These are phyloP conservation scores for Drosophila mettleri DNA, from an alignment of 2,888 invertebrate species.

Conservation along the genomic window DNA sequence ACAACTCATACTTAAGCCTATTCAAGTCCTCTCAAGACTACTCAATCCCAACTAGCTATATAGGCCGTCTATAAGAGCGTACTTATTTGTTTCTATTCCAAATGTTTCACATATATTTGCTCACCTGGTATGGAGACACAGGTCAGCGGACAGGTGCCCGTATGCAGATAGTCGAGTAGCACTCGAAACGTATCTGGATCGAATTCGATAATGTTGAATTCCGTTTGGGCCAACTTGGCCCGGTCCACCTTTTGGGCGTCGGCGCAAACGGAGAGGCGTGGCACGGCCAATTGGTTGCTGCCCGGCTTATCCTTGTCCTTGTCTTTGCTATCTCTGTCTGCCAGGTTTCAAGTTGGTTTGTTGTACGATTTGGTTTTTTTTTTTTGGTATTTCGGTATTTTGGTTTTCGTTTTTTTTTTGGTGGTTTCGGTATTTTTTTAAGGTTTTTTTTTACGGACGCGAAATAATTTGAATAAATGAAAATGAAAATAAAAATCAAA, in stretches of 20 bases:
- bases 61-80: too few species aligned
- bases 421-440: conserved; percentile 26
- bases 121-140: conserved; percentile 95
- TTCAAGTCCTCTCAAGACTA: too few species aligned
- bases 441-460: conserved; percentile 27
- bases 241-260: conserved; percentile 97
- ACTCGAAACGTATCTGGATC: conserved; percentile 97
- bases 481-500: conserved; percentile 33
- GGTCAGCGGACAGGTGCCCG: conserved; percentile 95
- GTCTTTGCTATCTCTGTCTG: conserved; percentile 92
- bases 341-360: conserved; percentile 36
- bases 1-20: too few species aligned
- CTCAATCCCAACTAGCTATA: too few species aligned
- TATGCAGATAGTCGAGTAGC: conserved; percentile 95
- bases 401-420: conserved; percentile 22
- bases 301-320: conserved; percentile 92
- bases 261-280: conserved; percentile 95
- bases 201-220: conserved; percentile 98
- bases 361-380: conserved; percentile 17
- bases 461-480: conserved; percentile 16
- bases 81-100: background rate
- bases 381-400: conserved; percentile 23
- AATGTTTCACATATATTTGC: background rate
- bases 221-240: conserved; percentile 95
- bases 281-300: conserved; percentile 91